These are phyloP conservation scores for Xenus cinereus DNA, from an alignment of 2,113 vertebrate genomes.

Conservation along the genomic window DNA sequence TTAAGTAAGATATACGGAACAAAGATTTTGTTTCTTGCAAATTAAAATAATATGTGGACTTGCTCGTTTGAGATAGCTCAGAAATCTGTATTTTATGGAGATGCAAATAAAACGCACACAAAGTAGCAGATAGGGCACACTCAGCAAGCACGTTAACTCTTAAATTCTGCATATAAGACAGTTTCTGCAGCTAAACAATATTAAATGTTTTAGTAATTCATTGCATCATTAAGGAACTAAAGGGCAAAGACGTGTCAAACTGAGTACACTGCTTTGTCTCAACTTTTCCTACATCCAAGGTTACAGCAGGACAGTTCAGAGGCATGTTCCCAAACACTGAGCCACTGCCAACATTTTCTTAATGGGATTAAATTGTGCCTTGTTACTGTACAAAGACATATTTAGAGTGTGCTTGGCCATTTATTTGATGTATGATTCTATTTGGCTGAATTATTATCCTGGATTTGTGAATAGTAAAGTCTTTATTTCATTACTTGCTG, in stretches of 20 bases:
- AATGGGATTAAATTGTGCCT: conserved; percentile 58
- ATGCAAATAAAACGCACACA: background rate
- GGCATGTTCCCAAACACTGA: conserved; percentile 32
- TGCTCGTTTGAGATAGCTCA: background rate
- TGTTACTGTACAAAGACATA: conserved; percentile 45
- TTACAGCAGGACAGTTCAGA: conserved; percentile 50
- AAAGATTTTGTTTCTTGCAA: background rate
- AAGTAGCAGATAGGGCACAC: background rate
- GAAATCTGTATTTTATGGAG: background rate
- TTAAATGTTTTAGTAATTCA: conserved; percentile 43
- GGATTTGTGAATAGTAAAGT: background rate
- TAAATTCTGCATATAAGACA: background rate
- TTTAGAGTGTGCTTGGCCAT: conserved; percentile 14
- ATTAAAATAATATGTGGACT: background rate
- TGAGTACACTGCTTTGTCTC: conserved; percentile 32
- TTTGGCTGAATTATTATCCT: background rate
- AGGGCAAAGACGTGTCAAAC: conserved; percentile 37
- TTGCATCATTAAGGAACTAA: conserved; percentile 44
- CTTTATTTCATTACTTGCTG: background rate
- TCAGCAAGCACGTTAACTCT: background rate
- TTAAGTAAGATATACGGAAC: background rate
- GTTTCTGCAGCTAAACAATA: conserved; percentile 8
- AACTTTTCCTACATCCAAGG: conserved; percentile 6
- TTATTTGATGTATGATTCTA: conserved; percentile 38
- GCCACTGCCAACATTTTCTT: conserved; percentile 52